phyloP scores from a whole-genome alignment of 1,140 invertebrate species.

The Triops longicaudatus region DNA sequence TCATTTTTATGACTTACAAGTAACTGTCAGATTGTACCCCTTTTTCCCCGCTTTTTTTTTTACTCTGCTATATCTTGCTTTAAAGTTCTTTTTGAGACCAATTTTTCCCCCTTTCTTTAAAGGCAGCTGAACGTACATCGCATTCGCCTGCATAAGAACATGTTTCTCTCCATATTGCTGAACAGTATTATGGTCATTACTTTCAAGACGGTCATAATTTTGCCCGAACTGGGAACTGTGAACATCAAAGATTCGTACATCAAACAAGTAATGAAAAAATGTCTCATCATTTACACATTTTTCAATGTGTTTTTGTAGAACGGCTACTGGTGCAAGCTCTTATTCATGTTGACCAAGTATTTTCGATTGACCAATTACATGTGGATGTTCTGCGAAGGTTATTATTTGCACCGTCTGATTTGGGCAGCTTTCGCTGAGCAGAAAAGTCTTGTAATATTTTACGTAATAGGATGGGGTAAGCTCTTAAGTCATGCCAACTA shows the following conservation, averaged over 20 bases:
- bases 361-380: slow-evolving; percentile 49
- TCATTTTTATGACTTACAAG: slow-evolving; percentile 43
- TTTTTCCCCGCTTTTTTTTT: background rate
- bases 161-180: slow-evolving; percentile 46
- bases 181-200: slow-evolving; percentile 41
- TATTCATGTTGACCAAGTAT: slow-evolving; percentile 45
- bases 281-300: background rate
- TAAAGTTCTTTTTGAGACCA: slow-evolving; percentile 13
- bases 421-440: slow-evolving; percentile 47
- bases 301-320: slow-evolving; percentile 33
- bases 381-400: slow-evolving; percentile 53
- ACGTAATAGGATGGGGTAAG: slow-evolving; percentile 49
- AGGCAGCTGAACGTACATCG: slow-evolving; percentile 42
- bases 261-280: slow-evolving; percentile 29
- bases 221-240: slow-evolving; percentile 35
- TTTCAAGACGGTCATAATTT: slow-evolving; percentile 41
- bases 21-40: slow-evolving; percentile 31
- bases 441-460: slow-evolving; percentile 43
- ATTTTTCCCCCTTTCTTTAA: slow-evolving; percentile 30
- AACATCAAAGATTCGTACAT: slow-evolving; percentile 33
- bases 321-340: slow-evolving; percentile 41
- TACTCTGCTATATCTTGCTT: no score
- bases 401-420: slow-evolving; percentile 46
- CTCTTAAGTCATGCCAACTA: background rate
- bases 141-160: slow-evolving; percentile 48